Conservation (phyloP, 2,113 vertebrate species). For the Coturnix japonica region DNA sequence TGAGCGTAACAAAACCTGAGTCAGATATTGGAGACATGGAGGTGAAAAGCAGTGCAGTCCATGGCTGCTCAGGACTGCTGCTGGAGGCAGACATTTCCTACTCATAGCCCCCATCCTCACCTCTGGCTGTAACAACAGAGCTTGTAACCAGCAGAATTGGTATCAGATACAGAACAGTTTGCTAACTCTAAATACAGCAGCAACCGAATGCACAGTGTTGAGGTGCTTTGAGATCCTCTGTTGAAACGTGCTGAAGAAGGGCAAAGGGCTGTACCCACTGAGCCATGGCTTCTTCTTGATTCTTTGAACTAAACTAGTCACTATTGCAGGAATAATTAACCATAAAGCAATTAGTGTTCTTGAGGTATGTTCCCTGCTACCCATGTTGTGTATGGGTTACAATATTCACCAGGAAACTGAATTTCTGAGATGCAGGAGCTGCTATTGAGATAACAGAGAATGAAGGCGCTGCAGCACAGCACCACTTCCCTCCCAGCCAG, state of each 20-base stretch:
- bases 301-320: background rate
- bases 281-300: background rate
- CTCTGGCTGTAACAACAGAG: background rate
- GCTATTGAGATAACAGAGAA: background rate
- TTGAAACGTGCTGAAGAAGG: conserved; percentile 58
- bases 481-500: background rate
- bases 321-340: background rate
- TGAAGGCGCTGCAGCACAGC: background rate
- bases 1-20: too few species aligned
- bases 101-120: background rate
- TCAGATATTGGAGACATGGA: too few species aligned
- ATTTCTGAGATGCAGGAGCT: background rate
- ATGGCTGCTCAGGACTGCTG: too few species aligned
- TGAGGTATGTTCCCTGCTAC: background rate
- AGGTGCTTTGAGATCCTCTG: conserved; percentile 71
- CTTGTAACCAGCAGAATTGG: rapidly evolving
- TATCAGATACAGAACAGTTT: rapidly evolving
- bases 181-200: rapidly evolving
- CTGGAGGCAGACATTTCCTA: background rate
- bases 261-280: conserved; percentile 18
- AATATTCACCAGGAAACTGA: rapidly evolving
- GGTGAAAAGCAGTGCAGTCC: too few species aligned
- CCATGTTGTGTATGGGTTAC: rapidly evolving
- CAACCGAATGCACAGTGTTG: background rate
- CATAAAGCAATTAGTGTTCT: background rate